Conservation (phyloP, 2,113 vertebrate genomes). For the Bos javanicus region DNA sequence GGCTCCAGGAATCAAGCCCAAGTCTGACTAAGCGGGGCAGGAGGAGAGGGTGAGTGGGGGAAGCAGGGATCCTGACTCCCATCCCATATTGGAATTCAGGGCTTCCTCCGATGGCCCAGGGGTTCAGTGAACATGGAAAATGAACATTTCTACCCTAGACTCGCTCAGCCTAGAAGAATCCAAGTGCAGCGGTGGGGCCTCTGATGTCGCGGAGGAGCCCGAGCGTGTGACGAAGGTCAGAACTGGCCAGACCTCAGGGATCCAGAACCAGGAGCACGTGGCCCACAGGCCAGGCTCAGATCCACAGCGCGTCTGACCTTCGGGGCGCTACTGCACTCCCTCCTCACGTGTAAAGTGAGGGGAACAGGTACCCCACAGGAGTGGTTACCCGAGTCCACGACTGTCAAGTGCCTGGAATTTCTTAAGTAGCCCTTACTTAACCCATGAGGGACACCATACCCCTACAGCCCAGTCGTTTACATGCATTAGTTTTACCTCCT, state of each 20-base stretch:
- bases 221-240: background rate
- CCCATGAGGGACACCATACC: background rate
- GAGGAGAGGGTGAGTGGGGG: background rate
- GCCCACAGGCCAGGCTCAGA: background rate
- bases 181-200: background rate
- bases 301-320: background rate
- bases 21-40: background rate
- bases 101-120: background rate
- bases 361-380: background rate
- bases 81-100: too few relatives aligned
- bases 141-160: background rate
- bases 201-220: background rate
- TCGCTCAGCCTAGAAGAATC: background rate
- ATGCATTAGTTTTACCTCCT: background rate
- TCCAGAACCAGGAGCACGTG: background rate
- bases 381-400: background rate
- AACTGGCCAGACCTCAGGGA: background rate
- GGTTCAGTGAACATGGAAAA: background rate
- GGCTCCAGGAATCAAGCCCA: background rate
- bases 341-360: background rate
- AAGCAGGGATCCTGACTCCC: background rate
- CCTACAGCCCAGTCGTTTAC: accelerated
- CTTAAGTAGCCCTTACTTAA: background rate
- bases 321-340: background rate
- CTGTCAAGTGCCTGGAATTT: background rate